These are phyloP conservation scores for Malurus alboscapulatus DNA, from an alignment of 2,113 vertebrate species.

Conservation along the genomic window DNA sequence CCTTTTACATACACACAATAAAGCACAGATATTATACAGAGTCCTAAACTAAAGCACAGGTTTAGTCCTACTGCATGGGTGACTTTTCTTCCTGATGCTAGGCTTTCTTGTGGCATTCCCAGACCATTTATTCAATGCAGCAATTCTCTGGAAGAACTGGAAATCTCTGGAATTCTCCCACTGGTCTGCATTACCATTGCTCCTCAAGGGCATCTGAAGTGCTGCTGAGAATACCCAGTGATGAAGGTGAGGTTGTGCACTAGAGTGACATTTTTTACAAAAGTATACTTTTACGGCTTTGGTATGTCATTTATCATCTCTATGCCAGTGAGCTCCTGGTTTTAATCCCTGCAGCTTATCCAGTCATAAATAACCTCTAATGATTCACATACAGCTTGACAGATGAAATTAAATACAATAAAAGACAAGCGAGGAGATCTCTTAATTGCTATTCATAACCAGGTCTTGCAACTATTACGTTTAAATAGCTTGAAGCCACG, in stretches of 20 bases:
- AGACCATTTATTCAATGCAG: background rate
- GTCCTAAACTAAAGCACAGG: background rate
- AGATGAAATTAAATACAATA: background rate
- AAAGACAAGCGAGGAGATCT: background rate
- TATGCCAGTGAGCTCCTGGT: background rate
- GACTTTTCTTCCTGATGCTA: background rate
- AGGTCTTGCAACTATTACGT: background rate
- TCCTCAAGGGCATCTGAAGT: background rate
- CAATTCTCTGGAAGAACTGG: background rate
- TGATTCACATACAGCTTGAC: background rate
- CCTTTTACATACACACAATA: background rate
- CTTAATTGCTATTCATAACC: slow-evolving; percentile 15
- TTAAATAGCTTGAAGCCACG: background rate
- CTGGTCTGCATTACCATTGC: background rate
- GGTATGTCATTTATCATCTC: background rate
- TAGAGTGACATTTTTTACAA: background rate
- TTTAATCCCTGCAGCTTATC: background rate
- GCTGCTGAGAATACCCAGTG: background rate
- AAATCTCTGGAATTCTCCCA: background rate
- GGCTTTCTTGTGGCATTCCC: background rate
- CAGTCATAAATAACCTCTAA: background rate
- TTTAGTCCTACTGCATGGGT: background rate
- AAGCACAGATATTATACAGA: background rate
- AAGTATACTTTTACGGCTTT: background rate
- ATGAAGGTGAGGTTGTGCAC: background rate